phyloP scores from a whole-genome alignment of 1,140 invertebrate species.

The Sinonovacula constricta region DNA sequence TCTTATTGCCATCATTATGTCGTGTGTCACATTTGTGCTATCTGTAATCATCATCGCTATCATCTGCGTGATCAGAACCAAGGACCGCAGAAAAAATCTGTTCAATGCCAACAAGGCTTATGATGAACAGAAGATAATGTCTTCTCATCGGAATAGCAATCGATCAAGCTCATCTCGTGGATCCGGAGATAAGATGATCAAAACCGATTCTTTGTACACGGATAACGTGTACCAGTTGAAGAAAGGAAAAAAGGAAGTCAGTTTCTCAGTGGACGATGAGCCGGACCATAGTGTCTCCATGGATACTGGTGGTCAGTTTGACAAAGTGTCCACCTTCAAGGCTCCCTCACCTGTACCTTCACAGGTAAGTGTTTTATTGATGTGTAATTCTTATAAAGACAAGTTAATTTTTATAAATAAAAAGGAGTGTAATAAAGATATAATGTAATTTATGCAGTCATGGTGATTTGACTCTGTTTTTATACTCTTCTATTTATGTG shows the following conservation, averaged over 20 bases:
- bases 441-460: no score
- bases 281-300: slow-evolving; percentile 52
- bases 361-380: slow-evolving; percentile 27
- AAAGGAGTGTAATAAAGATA: no score
- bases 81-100: slow-evolving; percentile 64
- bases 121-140: slow-evolving; percentile 68
- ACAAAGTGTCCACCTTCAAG: slow-evolving; percentile 38
- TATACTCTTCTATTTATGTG: no score
- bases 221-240: slow-evolving; percentile 36
- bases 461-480: no score
- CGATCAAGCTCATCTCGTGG: slow-evolving; percentile 58
- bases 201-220: slow-evolving; percentile 34
- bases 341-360: slow-evolving; percentile 34
- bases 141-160: slow-evolving; percentile 53
- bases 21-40: slow-evolving; percentile 67
- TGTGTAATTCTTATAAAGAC: no score
- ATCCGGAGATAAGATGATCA: slow-evolving; percentile 56
- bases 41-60: slow-evolving; percentile 68
- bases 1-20: slow-evolving; percentile 69
- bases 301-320: slow-evolving; percentile 38
- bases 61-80: slow-evolving; percentile 70
- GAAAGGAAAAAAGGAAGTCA: slow-evolving; percentile 62
- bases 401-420: no score
- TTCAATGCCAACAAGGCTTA: slow-evolving; percentile 59
- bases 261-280: slow-evolving; percentile 62